phyloP scores from a whole-genome alignment of 2,113 vertebrate genomes.

The Bucco capensis region DNA sequence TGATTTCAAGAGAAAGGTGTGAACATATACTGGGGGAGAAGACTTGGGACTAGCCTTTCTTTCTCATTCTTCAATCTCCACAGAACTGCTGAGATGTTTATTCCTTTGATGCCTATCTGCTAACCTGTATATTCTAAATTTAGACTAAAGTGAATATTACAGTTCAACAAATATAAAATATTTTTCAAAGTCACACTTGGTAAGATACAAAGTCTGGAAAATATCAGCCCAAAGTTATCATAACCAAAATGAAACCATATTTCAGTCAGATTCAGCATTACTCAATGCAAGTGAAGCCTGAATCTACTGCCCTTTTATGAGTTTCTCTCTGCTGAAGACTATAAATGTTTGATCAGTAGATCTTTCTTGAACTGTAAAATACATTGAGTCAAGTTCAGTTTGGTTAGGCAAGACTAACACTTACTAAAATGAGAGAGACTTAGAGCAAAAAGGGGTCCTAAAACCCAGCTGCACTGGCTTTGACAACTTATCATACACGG shows the following conservation, averaged over 20 bases:
- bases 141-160: background rate
- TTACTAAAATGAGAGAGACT: background rate
- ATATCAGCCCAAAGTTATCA: background rate
- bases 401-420: background rate
- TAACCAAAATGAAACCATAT: background rate
- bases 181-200: background rate
- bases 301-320: background rate
- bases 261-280: background rate
- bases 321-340: background rate
- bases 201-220: background rate
- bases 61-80: background rate
- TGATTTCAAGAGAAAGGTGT: background rate
- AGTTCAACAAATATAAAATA: background rate
- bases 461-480: background rate
- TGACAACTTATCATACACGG: background rate
- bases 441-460: background rate
- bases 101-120: background rate
- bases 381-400: background rate
- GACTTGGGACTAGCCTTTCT: background rate
- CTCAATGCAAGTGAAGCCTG: background rate
- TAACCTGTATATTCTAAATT: background rate
- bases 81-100: background rate
- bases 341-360: background rate
- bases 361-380: background rate
- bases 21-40: background rate